Evolutionary conservation across 30 jellyfish, hydroid and myxozoan genomes (phyloP).

Genomic region (Pseudorhiza aurosa): DNA sequence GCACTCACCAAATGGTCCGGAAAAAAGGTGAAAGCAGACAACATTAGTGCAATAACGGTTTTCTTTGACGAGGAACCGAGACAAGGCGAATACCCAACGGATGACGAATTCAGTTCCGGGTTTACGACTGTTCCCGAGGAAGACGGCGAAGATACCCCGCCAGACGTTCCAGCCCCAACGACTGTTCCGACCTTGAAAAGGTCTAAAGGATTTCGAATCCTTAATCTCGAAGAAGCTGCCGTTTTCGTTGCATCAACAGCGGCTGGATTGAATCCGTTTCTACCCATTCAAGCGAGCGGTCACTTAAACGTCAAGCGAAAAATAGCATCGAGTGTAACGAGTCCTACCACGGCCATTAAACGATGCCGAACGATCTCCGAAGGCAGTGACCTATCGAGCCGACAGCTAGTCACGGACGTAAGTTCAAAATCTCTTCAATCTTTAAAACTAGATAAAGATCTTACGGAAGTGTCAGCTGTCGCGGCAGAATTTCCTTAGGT

Average conservation of each 20-base stretch:
- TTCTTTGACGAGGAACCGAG: conserved; percentile 69
- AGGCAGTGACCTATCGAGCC: background rate
- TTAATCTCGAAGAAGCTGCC: conserved; percentile 1
- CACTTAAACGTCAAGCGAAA: conserved; percentile 4
- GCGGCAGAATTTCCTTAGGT: conserved; percentile 5
- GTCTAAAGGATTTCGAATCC: background rate
- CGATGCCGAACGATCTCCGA: conserved; percentile 29
- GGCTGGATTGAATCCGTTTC: background rate
- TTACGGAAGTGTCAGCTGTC: background rate
- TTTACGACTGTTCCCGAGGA: conserved; percentile 39
- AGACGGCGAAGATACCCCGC: conserved; percentile 67
- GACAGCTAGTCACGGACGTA: conserved; percentile 7
- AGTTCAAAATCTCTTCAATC: conserved; percentile 20
- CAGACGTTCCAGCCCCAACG: background rate
- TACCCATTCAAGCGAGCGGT: background rate
- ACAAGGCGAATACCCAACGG: conserved; percentile 9
- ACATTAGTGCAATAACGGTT: conserved; percentile 79
- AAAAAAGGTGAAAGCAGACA: conserved; percentile 87
- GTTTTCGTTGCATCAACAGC: background rate
- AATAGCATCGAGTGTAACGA: background rate
- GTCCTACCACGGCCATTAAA: background rate
- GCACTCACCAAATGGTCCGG: conserved; percentile 74
- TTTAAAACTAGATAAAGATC: conserved; percentile 21
- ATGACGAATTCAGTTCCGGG: conserved; percentile 26
- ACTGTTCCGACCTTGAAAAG: conserved; percentile 21